Evolutionary conservation across 2,113 vertebrate genomes (phyloP), one percentile per base, ranked within the genome.

Genomic region (Bujurquina vittata): DNA sequence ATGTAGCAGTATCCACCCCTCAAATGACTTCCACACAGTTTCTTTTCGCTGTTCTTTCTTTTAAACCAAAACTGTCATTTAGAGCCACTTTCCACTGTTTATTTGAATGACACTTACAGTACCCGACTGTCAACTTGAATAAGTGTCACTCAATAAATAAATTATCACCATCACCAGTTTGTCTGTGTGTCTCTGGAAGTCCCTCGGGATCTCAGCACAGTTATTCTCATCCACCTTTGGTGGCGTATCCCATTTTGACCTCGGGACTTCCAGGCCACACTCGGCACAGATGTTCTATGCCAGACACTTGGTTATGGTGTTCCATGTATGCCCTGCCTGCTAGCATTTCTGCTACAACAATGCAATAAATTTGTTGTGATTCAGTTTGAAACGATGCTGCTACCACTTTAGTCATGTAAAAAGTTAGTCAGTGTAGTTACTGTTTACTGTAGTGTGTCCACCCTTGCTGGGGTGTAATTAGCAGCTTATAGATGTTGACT

Each of bases 41-140:
- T 29, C 0, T 20, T 11, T 69, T 69, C 29, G 15, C 15, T 29
- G 15, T 20, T 26, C 2, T 4, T 15, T 35, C 12, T 0, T 72
- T 54, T 18, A 1, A n/a, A 23, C 18, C n/a, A 55, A 35, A 17
- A 7, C 15, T 75, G 37, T 58, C 0, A 18, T 0, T 75, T 58
- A 26, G 22, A 59, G 15, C 22, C 56, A 43, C 6, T 76, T 59
- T 2, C 37, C 56, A 9, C 35, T 59, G 35, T 14, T 57, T 57
- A 18, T 8, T 58, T 43, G 29, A 59, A 75, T 75, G 11, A 17
- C 55, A 4, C 23, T 69, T 52, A 43, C 35, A 37, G 35, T 37
- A 37, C 35, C 35, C 9, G 35, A 37, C 35, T 37, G n/a, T 40
- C 33, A 4, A 54, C 20, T 72, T 10, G 7, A 46, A 46, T 33